Base-by-base conservation (phyloP, 2,113 vertebrate species). In the Andinoacara biseriatus region DNA sequence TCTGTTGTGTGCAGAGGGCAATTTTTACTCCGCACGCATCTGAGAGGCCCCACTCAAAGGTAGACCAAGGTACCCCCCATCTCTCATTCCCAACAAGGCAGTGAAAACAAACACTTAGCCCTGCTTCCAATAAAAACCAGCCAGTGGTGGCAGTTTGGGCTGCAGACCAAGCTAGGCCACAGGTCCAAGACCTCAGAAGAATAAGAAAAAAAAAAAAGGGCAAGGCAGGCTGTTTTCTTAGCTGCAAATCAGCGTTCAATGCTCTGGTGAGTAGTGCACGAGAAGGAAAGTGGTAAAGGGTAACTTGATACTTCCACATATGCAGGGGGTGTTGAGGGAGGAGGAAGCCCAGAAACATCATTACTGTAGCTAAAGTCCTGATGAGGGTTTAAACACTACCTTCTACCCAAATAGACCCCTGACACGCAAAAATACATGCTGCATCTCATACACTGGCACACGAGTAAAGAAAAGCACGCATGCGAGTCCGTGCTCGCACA, bases 381-480 rank as follows among this genome's bases (percentile, higher is more conserved):
- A 94, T 93, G 93, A 91, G 89, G 85, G 63, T 91, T 95, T 95
- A 94, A 95, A 94, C 91, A 92, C 90, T 93, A 94, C 93, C 91
- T 89, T 90, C 92, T 95, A 95, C 94, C 90, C 77, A 95, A 95
- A 95, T 87, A 94, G 59, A 82, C 43, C 84, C 75, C 72, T 13
- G 35, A 82, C 83, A 87, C 18, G 60, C 43, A 46, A 86, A 81
- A 86, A 75, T 26, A 56, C 63, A 49, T 52, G 58, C 58, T 87
- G 77, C 5, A 54, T 86, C 80, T 75, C 78, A 63, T 13, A 75
- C n/a, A 59, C 57, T 72, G 56, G 17, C 69, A 65, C 59, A 74
- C 54, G 3, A 65, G 57, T n/a, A 7, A 57, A 69, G 13, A 14
- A n/a, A 78, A 59, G 60, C 26, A 60, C 15, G 57, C 24, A 38